Percentiles rank a stretch among this genome's conserved stretches.
Conservation (phyloP, 2,797 vertebrate species). For the Protonibea diacanthus region DNA sequence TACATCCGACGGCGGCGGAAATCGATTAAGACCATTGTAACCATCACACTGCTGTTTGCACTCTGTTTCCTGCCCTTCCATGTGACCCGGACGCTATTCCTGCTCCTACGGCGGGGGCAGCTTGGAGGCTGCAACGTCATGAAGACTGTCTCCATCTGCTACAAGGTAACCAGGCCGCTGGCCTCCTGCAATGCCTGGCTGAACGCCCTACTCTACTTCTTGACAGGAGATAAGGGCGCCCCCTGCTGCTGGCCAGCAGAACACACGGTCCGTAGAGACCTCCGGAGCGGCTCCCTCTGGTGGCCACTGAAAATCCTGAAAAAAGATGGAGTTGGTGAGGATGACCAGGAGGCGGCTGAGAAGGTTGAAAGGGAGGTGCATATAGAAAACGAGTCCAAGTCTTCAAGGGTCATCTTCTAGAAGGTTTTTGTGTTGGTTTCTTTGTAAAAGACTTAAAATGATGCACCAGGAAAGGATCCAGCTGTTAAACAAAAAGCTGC, state of each 20-base stretch:
- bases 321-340: slow-evolving; percentile 79
- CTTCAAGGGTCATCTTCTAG: slow-evolving; percentile 76
- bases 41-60: slow-evolving; percentile 88
- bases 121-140: slow-evolving; percentile 81
- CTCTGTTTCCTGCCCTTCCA: slow-evolving; percentile 89
- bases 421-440: not conserved
- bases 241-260: slow-evolving; percentile 78
- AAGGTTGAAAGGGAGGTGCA: slow-evolving; percentile 72
- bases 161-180: slow-evolving; percentile 88
- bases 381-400: slow-evolving; percentile 83
- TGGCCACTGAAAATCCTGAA: slow-evolving; percentile 85
- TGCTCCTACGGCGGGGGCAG: slow-evolving; percentile 82
- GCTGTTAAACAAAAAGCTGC: not conserved
- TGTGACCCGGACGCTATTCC: slow-evolving; percentile 87
- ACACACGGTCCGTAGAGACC: slow-evolving; percentile 56
- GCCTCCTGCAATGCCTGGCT: slow-evolving; percentile 90
- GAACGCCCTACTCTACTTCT: slow-evolving; percentile 89
- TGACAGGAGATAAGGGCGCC: slow-evolving; percentile 87
- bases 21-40: slow-evolving; percentile 88
- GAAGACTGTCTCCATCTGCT: slow-evolving; percentile 87
- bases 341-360: slow-evolving; percentile 73
- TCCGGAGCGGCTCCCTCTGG: slow-evolving; percentile 77
- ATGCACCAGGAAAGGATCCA: not conserved
- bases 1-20: slow-evolving; percentile 85
- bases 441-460: not conserved